Base-by-base conservation (phyloP, 2,888 invertebrate genomes). In the Aspidiotus destructor region DNA sequence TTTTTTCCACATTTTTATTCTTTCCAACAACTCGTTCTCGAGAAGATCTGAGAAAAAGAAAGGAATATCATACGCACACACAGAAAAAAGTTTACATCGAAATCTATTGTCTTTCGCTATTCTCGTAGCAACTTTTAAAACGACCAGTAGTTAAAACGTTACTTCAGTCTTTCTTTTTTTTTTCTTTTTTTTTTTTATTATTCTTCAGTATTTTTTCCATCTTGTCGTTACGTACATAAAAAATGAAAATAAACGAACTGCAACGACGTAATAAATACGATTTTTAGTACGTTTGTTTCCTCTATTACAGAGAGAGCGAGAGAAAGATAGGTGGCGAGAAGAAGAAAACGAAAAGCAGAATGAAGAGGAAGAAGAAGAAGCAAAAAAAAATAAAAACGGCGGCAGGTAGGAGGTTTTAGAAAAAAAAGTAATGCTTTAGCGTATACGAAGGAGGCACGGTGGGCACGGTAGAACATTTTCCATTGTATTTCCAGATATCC, bases 391-490 rank as follows among this genome's bases (percentile, higher is more conserved):
- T 11, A n/a, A n/a, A 48, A 48, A 48, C 48, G 48, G n/a, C 48
- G 48, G 58, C 58, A 58, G 67, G 58, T 67, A 67, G 67, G 67
- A 44, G 67, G 67, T 67, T 48, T 58, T 40, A 41, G 58, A n/a
- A 67, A 58, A 28, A 28, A 28, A 28, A 28, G 28, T 28, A 28
- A 28, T 28, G 28, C 28, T 28, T 28, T 28, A 28, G 28, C 28
- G 28, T 28, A 28, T 28, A 28, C 28, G 28, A 28, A 60, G 58
- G 58, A 67, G 67, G 52, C 67, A 60, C 48, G 48, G 67, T 17
- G 60, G 67, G 67, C 67, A 67, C 40, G 67, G 67, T 67, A 67
- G 67, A 67, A 60, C 67, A 67, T 67, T 67, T 67, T 67, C 67
- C 57, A 67, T 67, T 67, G 67, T 67, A 67, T 67, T 67, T 67